These are phyloP conservation scores for Griposia aprilina DNA, from an alignment of 2,888 invertebrate genomes.

Conservation along the genomic window DNA sequence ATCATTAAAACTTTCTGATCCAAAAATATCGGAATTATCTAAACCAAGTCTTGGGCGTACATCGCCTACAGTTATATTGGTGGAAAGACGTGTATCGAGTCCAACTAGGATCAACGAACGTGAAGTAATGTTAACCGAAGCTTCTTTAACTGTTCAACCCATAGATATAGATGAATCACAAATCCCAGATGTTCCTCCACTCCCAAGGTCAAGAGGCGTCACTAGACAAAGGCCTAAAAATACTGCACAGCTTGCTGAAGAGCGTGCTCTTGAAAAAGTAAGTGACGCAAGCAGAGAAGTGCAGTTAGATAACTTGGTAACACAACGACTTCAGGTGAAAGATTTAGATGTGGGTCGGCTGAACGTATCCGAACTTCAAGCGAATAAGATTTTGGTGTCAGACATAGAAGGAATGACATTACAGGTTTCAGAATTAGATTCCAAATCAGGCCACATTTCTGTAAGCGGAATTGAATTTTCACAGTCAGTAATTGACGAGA, in stretches of 20 bases:
- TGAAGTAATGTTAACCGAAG: constrained; percentile 92
- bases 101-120: constrained; percentile 91
- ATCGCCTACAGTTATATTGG: constrained; percentile 91
- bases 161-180: constrained; percentile 90
- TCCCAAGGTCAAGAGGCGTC: constrained; percentile 81
- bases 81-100: constrained; percentile 91
- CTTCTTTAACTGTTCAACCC: constrained; percentile 92
- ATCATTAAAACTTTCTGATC: constrained; percentile 89
- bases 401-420: constrained; percentile 95
- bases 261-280: constrained; percentile 81
- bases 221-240: constrained; percentile 70
- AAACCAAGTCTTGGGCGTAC: constrained; percentile 90
- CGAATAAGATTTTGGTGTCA: constrained; percentile 94
- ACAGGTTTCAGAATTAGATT: constrained; percentile 93
- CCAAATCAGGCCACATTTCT: constrained; percentile 92
- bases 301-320: constrained; percentile 87
- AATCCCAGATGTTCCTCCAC: constrained; percentile 85
- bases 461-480: constrained; percentile 93
- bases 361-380: constrained; percentile 94
- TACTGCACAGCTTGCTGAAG: constrained; percentile 69
- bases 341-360: constrained; percentile 95
- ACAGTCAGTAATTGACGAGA: constrained; percentile 92
- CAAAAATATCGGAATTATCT: constrained; percentile 89
- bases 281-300: constrained; percentile 81
- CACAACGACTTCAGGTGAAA: constrained; percentile 92